Conservation (phyloP, 2,113 vertebrate genomes). For the Archocentrus centrarchus region DNA sequence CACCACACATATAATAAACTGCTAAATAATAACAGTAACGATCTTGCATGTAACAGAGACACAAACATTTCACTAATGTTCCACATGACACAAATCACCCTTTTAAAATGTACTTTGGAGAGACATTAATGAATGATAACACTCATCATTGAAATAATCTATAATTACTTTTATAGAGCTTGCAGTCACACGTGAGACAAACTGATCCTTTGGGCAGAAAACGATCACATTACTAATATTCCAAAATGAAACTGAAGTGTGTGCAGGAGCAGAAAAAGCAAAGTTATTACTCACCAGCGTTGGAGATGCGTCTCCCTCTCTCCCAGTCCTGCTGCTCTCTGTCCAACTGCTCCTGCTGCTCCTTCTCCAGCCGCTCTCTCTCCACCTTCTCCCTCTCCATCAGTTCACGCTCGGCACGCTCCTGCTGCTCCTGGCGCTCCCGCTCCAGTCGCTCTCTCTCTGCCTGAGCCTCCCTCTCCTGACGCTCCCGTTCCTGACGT, state of each 20-base stretch:
- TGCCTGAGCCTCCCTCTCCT: slow-evolving; percentile 85
- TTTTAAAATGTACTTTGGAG: background rate
- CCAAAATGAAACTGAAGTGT: background rate
- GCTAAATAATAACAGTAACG: background rate
- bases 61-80: background rate
- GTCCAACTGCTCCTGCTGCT: slow-evolving; percentile 81
- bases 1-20: background rate
- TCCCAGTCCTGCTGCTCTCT: slow-evolving; percentile 91
- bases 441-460: slow-evolving; percentile 85
- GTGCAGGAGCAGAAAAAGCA: background rate
- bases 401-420: slow-evolving; percentile 83
- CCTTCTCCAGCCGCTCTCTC: slow-evolving; percentile 77
- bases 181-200: background rate
- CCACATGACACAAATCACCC: background rate
- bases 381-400: slow-evolving; percentile 84
- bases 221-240: background rate
- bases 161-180: background rate
- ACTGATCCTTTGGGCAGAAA: background rate
- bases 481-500: slow-evolving; percentile 82
- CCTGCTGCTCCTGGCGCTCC: slow-evolving; percentile 84
- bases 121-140: background rate
- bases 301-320: slow-evolving; percentile 89
- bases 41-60: background rate
- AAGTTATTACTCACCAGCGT: slow-evolving; percentile 85
- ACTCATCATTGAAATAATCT: background rate